Conservation (phyloP, 2,797 vertebrate species). For the Sebastes taczanowskii region DNA sequence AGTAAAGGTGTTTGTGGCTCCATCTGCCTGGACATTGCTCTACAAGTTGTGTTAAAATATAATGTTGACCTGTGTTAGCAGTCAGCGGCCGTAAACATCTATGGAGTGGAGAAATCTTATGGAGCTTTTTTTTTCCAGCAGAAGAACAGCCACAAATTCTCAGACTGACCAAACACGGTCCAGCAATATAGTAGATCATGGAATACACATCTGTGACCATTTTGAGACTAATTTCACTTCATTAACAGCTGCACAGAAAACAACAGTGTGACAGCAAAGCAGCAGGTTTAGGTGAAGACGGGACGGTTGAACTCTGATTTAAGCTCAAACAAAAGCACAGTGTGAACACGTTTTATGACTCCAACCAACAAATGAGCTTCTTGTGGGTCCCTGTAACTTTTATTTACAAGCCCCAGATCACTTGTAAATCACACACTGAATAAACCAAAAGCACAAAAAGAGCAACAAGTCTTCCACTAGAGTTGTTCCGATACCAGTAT, state of each 20-base stretch:
- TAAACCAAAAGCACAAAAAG: neutral
- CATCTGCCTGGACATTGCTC: neutral
- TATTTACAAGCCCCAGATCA: neutral
- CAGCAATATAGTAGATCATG: too few relatives aligned
- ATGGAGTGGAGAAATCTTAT: too few relatives aligned
- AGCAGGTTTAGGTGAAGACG: neutral
- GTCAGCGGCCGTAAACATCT: neutral
- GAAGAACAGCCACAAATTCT: too few relatives aligned
- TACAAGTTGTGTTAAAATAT: neutral
- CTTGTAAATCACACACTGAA: neutral
- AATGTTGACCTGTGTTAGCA: neutral
- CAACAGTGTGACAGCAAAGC: neutral
- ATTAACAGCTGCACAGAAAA: constrained; percentile 1
- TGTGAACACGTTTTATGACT: neutral
- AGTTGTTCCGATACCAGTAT: too few relatives aligned
- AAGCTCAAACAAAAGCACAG: neutral
- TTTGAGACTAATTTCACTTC: too few relatives aligned
- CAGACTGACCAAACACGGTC: too few relatives aligned
- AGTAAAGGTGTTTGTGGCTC: neutral
- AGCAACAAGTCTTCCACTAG: too few relatives aligned
- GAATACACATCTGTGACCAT: too few relatives aligned
- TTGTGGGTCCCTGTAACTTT: neutral
- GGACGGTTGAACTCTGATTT: neutral
- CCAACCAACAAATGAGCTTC: neutral
- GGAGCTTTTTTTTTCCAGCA: too few relatives aligned